These are phyloP conservation scores for Protodeltote pygarga DNA, from an alignment of 2,888 invertebrate species.

Conservation along the genomic window DNA sequence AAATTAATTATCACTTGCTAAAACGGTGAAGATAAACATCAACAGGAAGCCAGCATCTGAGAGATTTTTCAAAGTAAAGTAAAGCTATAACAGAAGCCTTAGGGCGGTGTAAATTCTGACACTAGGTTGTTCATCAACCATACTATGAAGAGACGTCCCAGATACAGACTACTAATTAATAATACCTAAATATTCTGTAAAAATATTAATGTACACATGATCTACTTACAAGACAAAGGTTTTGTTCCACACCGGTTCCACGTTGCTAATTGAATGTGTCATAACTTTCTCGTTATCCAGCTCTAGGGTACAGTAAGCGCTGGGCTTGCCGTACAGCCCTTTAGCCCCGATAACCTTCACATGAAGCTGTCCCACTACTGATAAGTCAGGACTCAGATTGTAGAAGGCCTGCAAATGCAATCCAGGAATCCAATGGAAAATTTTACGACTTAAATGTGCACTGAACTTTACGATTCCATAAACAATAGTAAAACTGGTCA, in stretches of 20 bases:
- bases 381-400: slow-evolving; percentile 58
- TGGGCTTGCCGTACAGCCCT: slow-evolving; percentile 67
- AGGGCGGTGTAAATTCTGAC: too few species aligned
- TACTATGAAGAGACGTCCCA: too few species aligned
- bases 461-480: neutral
- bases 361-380: slow-evolving; percentile 69
- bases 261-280: slow-evolving; percentile 60
- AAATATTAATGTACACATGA: too few species aligned
- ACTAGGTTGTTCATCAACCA: too few species aligned
- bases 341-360: slow-evolving; percentile 71
- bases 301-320: slow-evolving; percentile 73
- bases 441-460: neutral
- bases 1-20: too few species aligned
- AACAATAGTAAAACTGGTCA: too few species aligned
- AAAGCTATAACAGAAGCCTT: too few species aligned
- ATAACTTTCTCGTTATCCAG: slow-evolving; percentile 76
- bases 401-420: slow-evolving; percentile 56
- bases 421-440: neutral
- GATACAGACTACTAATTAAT: too few species aligned
- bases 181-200: too few species aligned
- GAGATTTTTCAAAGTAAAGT: too few species aligned
- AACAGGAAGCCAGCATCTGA: neutral
- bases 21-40: too few species aligned
- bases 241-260: slow-evolving; percentile 74
- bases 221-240: slow-evolving; percentile 74